Percentiles rank a stretch among this genome's conserved stretches.
phyloP scores from a whole-genome alignment of 2,888 invertebrate species.

The Epinotia ramella region DNA sequence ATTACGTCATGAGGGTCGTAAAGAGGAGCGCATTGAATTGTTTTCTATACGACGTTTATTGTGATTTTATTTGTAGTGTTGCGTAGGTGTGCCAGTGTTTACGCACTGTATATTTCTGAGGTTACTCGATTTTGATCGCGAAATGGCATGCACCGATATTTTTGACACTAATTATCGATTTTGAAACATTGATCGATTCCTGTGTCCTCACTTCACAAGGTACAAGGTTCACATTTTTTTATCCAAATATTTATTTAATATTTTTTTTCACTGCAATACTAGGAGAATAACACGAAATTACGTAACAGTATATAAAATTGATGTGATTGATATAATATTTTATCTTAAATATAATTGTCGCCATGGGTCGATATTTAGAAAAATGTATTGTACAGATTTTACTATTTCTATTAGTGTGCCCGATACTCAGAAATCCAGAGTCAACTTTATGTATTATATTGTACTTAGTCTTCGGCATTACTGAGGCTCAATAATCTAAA shows the following conservation, averaged over 20 bases:
- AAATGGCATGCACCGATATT: conserved; percentile 22
- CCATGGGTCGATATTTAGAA: conserved; percentile 35
- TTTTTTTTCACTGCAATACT: conserved; percentile 28
- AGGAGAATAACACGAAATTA: conserved; percentile 32
- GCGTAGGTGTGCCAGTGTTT: conserved; percentile 27
- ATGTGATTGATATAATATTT: conserved; percentile 40
- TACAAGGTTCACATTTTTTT: conserved; percentile 34
- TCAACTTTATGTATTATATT: not conserved
- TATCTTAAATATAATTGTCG: conserved; percentile 28
- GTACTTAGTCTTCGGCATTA: not conserved
- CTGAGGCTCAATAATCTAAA: not conserved
- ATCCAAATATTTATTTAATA: conserved; percentile 17
- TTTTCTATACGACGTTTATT: conserved; percentile 40
- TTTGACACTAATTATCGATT: conserved; percentile 15
- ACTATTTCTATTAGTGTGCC: conserved; percentile 16
- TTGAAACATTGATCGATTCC: conserved; percentile 14
- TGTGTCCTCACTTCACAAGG: conserved; percentile 26
- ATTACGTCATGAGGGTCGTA: not conserved
- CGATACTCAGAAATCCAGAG: not conserved
- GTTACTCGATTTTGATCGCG: conserved; percentile 29
- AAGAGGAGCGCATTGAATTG: conserved; percentile 21
- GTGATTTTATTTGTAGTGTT: conserved; percentile 42
- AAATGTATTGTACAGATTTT: conserved; percentile 32
- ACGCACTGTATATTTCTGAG: conserved; percentile 30
- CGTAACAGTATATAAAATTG: conserved; percentile 32